Evolutionary conservation across 2,888 invertebrate species (phyloP).

Genomic region (Aplocera efformata): DNA sequence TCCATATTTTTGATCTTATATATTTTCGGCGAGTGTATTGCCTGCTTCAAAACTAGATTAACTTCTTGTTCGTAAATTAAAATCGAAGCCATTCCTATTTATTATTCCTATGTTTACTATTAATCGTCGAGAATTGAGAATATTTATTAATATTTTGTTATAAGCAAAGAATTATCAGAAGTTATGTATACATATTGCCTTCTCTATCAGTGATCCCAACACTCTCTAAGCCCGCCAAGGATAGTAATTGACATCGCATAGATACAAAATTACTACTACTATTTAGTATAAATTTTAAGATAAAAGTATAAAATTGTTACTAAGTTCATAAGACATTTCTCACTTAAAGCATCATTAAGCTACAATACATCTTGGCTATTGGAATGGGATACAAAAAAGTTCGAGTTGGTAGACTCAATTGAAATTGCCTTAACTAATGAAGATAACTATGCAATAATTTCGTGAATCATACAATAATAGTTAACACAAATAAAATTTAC

Average conservation of each 20-base stretch:
- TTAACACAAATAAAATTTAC: neutral
- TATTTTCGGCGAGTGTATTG: too few relatives aligned
- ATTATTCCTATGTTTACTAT: too few relatives aligned
- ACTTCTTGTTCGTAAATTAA: too few relatives aligned
- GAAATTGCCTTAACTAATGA: conserved; percentile 26
- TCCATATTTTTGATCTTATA: too few relatives aligned
- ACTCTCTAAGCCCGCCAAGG: conserved; percentile 45
- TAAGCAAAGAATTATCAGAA: too few relatives aligned
- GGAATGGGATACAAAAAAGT: conserved; percentile 14
- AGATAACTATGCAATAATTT: conserved; percentile 1
- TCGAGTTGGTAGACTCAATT: conserved; percentile 1
- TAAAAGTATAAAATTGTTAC: conserved; percentile 66
- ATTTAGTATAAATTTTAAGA: conserved; percentile 62
- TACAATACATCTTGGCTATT: conserved; percentile 46
- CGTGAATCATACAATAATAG: conserved; percentile 5
- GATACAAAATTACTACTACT: conserved; percentile 57
- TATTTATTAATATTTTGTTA: too few relatives aligned
- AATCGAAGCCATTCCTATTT: too few relatives aligned
- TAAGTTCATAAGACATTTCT: conserved; percentile 76
- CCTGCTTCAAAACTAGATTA: too few relatives aligned
- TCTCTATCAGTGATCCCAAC: conserved; percentile 33
- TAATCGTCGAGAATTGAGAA: too few relatives aligned
- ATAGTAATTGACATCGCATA: conserved; percentile 72
- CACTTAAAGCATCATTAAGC: conserved; percentile 75
- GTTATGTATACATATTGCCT: conserved; percentile 22